Conservation (phyloP, 53 echinoderm and acorn worm genomes). For the Luidia sarsii region DNA sequence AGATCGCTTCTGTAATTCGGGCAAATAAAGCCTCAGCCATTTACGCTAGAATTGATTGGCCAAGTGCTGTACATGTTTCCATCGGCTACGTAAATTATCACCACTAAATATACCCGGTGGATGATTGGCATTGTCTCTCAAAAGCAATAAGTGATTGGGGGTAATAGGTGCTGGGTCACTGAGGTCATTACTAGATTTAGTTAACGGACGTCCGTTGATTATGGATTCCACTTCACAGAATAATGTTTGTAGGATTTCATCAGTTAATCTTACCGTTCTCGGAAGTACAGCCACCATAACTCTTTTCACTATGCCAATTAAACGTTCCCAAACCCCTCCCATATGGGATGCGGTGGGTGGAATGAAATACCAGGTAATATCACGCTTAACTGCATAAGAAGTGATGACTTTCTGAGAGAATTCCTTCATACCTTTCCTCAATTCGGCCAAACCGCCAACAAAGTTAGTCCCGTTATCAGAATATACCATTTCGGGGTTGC, state of each 20-base stretch:
- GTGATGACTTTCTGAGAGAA: not conserved
- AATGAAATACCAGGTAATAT: slow-evolving; percentile 34
- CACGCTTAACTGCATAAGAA: slow-evolving; percentile 6
- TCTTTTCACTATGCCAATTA: slow-evolving; percentile 46
- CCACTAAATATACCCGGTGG: slow-evolving; percentile 39
- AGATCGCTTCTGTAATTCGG: slow-evolving; percentile 36
- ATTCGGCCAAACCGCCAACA: not conserved
- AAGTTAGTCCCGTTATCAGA: slow-evolving; percentile 8
- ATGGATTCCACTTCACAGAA: slow-evolving; percentile 57
- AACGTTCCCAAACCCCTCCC: slow-evolving; percentile 38
- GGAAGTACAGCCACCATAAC: slow-evolving; percentile 49
- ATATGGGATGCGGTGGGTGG: slow-evolving; percentile 39
- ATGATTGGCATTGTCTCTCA: slow-evolving; percentile 30
- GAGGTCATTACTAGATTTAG: slow-evolving; percentile 18
- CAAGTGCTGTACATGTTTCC: slow-evolving; percentile 44
- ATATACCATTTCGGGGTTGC: slow-evolving; percentile 4
- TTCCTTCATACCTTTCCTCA: not conserved
- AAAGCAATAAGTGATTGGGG: slow-evolving; percentile 43
- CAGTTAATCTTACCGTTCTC: slow-evolving; percentile 39
- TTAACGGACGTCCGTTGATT: slow-evolving; percentile 43
- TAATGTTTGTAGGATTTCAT: slow-evolving; percentile 49
- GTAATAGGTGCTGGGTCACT: slow-evolving; percentile 28
- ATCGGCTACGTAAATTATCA: slow-evolving; percentile 6
- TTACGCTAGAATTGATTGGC: slow-evolving; percentile 27
- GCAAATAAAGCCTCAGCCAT: slow-evolving; percentile 22